Evolutionary conservation across 2,797 vertebrate genomes (phyloP).

Genomic region (Enteromius thamalakanensis): DNA sequence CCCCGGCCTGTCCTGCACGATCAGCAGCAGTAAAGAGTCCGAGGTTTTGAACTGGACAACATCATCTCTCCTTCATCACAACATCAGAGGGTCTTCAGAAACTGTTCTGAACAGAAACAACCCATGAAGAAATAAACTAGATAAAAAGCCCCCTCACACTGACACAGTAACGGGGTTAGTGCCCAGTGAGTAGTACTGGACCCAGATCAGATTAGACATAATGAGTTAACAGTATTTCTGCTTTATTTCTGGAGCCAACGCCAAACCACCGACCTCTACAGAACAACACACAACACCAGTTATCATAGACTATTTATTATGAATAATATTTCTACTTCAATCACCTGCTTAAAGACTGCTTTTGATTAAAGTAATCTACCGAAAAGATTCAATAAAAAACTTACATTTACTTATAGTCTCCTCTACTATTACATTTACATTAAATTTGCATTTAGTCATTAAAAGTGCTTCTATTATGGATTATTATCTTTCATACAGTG

Average conservation of each 20-base stretch:
- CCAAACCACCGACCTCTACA: background rate
- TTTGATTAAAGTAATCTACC: background rate
- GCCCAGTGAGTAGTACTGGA: background rate
- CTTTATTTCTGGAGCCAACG: slow-evolving; percentile 46
- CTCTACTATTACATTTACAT: too few relatives aligned
- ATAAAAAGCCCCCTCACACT: background rate
- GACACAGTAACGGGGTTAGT: background rate
- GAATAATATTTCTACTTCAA: background rate
- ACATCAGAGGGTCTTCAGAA: background rate
- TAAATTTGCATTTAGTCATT: too few relatives aligned
- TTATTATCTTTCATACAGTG: too few relatives aligned
- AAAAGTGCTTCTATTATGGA: too few relatives aligned
- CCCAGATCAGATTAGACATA: slow-evolving; percentile 56
- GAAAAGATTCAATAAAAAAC: too few relatives aligned
- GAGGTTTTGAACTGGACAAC: background rate
- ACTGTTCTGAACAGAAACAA: background rate
- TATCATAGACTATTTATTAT: background rate
- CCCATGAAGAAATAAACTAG: background rate
- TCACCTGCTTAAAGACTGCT: background rate
- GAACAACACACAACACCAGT: background rate
- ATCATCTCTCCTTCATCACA: background rate
- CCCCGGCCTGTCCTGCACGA: background rate
- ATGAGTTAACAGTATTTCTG: slow-evolving; percentile 42
- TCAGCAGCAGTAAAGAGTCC: background rate
- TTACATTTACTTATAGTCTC: too few relatives aligned